Evolutionary conservation across 1,140 invertebrate genomes (phyloP).

Genomic region (Drosophila mayri): DNA sequence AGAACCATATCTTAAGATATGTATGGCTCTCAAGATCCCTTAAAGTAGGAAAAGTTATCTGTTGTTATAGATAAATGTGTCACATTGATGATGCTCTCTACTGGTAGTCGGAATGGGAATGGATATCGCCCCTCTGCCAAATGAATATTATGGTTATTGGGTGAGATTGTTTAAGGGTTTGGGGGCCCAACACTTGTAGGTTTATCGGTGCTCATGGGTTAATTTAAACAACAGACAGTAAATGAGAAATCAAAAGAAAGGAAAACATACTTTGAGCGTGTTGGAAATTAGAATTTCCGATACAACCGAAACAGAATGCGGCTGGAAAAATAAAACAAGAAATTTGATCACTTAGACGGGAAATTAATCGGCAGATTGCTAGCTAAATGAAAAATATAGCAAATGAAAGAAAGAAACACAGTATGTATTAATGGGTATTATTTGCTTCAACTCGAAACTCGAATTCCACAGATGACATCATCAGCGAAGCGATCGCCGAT

Average conservation of each 20-base stretch:
- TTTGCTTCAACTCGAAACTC: constrained; percentile 23
- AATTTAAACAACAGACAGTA: constrained; percentile 45
- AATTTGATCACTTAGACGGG: constrained; percentile 40
- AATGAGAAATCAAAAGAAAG: constrained; percentile 45
- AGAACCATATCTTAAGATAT: constrained; percentile 19
- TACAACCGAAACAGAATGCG: constrained; percentile 76
- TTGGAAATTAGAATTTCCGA: constrained; percentile 77
- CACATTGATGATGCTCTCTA: constrained; percentile 37
- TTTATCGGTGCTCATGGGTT: constrained; percentile 52
- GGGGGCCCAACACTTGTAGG: constrained; percentile 24
- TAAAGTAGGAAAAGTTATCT: constrained; percentile 34
- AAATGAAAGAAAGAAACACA: constrained; percentile 34
- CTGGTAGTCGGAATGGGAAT: constrained; percentile 39
- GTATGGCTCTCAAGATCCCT: constrained; percentile 27
- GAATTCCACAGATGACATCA: constrained; percentile 34
- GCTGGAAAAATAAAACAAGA: constrained; percentile 68
- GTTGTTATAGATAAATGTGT: constrained; percentile 46
- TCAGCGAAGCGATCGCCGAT: constrained; percentile 17
- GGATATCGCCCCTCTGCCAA: constrained; percentile 36
- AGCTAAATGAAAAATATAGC: constrained; percentile 35
- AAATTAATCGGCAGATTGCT: constrained; percentile 30
- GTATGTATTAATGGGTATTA: constrained; percentile 36
- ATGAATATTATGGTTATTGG: constrained; percentile 58
- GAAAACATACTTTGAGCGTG: constrained; percentile 78
- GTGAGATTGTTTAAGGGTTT: constrained; percentile 20